A percentile compares a stretch with the other conserved stretches of the same genome.
phyloP scores from a whole-genome alignment of 2,888 invertebrate genomes.

The Lycaena phlaeas region DNA sequence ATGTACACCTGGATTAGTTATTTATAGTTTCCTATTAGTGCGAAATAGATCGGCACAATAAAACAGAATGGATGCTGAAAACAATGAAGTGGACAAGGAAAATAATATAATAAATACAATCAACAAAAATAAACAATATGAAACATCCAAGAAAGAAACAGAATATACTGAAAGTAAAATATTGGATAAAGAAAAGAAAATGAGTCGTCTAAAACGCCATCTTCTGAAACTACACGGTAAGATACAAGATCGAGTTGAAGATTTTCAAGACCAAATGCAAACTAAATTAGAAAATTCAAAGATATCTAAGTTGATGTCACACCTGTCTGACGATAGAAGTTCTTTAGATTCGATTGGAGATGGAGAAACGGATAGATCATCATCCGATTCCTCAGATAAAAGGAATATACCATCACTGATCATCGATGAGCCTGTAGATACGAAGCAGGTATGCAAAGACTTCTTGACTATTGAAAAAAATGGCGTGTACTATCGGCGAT shows the following conservation, averaged over 20 bases:
- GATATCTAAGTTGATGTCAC: conserved; percentile 43
- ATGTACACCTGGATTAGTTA: neutral
- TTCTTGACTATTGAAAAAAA: conserved; percentile 47
- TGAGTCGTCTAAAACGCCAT: conserved; percentile 45
- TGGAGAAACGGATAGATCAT: conserved; percentile 25
- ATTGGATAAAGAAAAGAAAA: conserved; percentile 48
- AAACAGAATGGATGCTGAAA: neutral
- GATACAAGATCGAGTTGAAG: conserved; percentile 55
- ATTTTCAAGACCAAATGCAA: conserved; percentile 56
- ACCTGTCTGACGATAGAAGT: conserved; percentile 48
- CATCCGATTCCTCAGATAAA: conserved; percentile 28
- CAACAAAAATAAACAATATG: neutral
- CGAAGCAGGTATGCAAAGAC: conserved; percentile 37
- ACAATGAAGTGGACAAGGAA: neutral
- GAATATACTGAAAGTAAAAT: conserved; percentile 20
- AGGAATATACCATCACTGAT: conserved; percentile 43
- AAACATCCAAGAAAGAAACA: neutral
- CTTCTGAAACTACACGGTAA: conserved; percentile 52
- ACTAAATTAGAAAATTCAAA: conserved; percentile 44
- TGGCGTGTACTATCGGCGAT: conserved; percentile 36
- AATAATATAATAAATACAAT: neutral
- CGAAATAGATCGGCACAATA: neutral
- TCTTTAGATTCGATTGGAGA: conserved; percentile 31
- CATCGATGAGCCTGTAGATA: conserved; percentile 37
- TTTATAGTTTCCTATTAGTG: neutral